phyloP scores from a whole-genome alignment of 92 coral and sea anemone species.

The Parazoanthus swiftii region DNA sequence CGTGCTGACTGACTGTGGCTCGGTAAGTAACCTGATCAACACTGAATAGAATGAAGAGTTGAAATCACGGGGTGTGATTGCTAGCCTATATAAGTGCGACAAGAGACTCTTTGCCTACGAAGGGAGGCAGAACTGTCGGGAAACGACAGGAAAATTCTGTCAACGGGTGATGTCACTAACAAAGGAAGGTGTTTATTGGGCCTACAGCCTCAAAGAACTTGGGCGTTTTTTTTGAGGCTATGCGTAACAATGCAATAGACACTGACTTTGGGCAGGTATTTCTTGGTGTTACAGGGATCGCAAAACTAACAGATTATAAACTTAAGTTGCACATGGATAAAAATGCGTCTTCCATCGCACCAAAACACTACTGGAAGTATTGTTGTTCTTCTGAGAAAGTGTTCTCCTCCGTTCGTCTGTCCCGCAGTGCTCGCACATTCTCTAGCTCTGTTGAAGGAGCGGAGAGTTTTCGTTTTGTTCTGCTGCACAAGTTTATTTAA shows the following conservation, averaged over 20 bases:
- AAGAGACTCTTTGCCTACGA: slow-evolving; percentile 12
- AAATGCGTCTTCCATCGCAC: slow-evolving; percentile 47
- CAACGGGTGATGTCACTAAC: slow-evolving; percentile 50
- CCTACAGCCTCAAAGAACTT: slow-evolving; percentile 43
- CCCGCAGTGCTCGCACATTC: too few relatives aligned
- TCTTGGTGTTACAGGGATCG: slow-evolving; percentile 37
- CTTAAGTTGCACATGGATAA: slow-evolving; percentile 51
- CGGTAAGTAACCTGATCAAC: slow-evolving; percentile 65
- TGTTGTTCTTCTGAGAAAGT: too few relatives aligned
- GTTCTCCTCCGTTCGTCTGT: neutral
- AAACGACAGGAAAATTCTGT: slow-evolving; percentile 30
- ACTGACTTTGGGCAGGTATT: slow-evolving; percentile 39
- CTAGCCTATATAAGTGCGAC: slow-evolving; percentile 20
- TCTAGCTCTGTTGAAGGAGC: too few relatives aligned
- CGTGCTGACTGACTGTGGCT: slow-evolving; percentile 61
- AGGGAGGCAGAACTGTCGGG: slow-evolving; percentile 38
- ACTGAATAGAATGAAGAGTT: slow-evolving; percentile 45
- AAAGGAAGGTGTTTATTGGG: slow-evolving; percentile 63
- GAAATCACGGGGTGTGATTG: slow-evolving; percentile 49
- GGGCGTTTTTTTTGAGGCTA: slow-evolving; percentile 49
- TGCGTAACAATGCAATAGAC: slow-evolving; percentile 46
- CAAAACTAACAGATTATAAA: slow-evolving; percentile 62
- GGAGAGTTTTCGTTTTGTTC: too few relatives aligned
- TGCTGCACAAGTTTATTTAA: too few relatives aligned
- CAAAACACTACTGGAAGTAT: too few relatives aligned